phyloP scores from a whole-genome alignment of 1,140 invertebrate genomes.

The Leptinotarsa undecemlineata region DNA sequence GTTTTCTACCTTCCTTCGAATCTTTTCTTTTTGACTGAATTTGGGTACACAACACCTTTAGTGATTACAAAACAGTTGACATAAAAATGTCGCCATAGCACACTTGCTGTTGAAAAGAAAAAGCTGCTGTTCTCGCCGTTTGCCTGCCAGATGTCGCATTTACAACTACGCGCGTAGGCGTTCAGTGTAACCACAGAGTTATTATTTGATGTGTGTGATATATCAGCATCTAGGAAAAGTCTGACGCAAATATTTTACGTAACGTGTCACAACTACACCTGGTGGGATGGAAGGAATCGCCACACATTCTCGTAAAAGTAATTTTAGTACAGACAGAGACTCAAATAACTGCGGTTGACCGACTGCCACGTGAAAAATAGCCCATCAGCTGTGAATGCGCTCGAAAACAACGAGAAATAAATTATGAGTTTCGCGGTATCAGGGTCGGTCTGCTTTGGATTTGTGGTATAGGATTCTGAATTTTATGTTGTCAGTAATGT shows the following conservation, averaged over 20 bases:
- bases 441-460: no score
- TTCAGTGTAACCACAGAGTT: constrained; percentile 31
- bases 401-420: constrained; percentile 22
- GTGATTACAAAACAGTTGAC: no score
- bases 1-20: no score
- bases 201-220: constrained; percentile 41
- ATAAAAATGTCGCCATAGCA: no score
- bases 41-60: no score
- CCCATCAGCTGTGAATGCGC: constrained; percentile 37
- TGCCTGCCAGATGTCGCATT: constrained; percentile 2
- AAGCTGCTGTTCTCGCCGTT: not conserved
- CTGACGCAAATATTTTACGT: constrained; percentile 43
- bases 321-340: constrained; percentile 38
- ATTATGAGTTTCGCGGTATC: not conserved
- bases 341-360: constrained; percentile 35
- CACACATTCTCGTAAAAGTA: constrained; percentile 31
- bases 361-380: constrained; percentile 39
- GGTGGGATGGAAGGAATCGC: constrained; percentile 35
- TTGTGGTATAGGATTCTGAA: no score
- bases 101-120: not conserved
- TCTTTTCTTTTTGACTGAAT: no score
- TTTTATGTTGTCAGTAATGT: not conserved
- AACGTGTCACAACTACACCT: constrained; percentile 39
- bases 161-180: constrained; percentile 10
- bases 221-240: constrained; percentile 32